These are phyloP conservation scores for Chymomyza fuscimana DNA, from an alignment of 2,888 invertebrate genomes.

Conservation along the genomic window DNA sequence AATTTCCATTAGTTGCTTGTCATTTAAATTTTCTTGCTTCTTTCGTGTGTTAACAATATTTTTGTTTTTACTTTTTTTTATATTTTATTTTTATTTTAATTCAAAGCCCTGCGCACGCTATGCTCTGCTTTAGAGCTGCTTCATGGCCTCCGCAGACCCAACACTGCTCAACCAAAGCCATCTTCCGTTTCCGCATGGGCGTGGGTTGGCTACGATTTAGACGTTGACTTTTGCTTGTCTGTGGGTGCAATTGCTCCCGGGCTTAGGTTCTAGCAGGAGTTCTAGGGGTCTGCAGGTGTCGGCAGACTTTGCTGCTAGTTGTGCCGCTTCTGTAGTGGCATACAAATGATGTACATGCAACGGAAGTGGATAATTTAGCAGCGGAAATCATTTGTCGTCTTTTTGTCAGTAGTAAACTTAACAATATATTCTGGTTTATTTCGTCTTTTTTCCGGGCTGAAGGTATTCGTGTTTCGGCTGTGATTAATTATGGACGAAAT, in stretches of 20 bases:
- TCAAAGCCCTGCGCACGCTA: constrained; percentile 37
- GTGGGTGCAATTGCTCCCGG: neutral
- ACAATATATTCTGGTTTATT: constrained; percentile 30
- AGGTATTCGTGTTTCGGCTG: constrained; percentile 25
- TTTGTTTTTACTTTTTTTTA: constrained; percentile 22
- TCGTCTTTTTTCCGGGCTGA: neutral
- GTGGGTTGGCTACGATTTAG: constrained; percentile 23
- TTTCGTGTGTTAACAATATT: constrained; percentile 37
- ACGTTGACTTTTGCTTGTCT: constrained; percentile 6
- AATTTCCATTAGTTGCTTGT: constrained; percentile 76
- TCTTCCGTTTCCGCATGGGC: constrained; percentile 17
- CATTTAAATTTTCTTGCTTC: constrained; percentile 65
- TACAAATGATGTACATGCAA: constrained; percentile 60
- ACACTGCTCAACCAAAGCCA: neutral
- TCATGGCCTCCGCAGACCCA: neutral
- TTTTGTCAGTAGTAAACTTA: constrained; percentile 63
- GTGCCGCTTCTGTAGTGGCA: constrained; percentile 5
- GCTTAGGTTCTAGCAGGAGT: neutral
- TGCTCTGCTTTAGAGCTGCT: neutral
- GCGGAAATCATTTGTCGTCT: constrained; percentile 69
- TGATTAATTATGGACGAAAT: constrained; percentile 38
- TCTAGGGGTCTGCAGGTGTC: constrained; percentile 41
- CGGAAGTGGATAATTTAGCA: constrained; percentile 69
- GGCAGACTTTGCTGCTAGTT: constrained; percentile 12
- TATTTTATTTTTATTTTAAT: constrained; percentile 41